Base-by-base conservation (phyloP, 2,888 invertebrate genomes). In the Neelides folsomi region DNA sequence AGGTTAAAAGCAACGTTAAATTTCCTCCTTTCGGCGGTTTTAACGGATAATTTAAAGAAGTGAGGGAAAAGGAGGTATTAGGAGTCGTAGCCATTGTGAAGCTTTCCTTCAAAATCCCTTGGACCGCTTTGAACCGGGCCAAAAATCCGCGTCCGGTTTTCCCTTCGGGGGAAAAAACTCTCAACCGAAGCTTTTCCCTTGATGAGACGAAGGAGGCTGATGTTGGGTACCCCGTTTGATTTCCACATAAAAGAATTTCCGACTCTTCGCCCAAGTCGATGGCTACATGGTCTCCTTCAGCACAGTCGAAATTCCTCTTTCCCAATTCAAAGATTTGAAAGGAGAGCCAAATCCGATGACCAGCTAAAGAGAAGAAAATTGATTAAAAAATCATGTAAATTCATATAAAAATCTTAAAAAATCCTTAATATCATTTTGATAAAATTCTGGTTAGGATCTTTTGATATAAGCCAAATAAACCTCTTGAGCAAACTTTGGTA, bases 291-390 rank as follows among this genome's bases (percentile, higher is more conserved):
- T 63, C 63, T 34, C 54, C 52, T 16, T 58, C 51, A 34, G 12
- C 47, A 47, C 59, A 63, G 19, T 60, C 52, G 35, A 41, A 10
- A 15, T 6, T 16, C 15, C 16, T 35, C 4, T 12, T 45, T 9
- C 65, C 66, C 46, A 67, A 58, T 43, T 66, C 66, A 49, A 67
- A 67, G 20, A 60, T 55, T 51, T 65, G 58, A 64, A 85, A 81
- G 70, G 82, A 80, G 42, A 84, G 71, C 77, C 82, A 83, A 7
- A 84, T 77, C 41, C 81, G 74, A 66, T 79, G 79, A 66, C 82
- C 82, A 50, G 76, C 74, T 43, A 64, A 9, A 59, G 60, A 55
- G 47, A 45, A 47, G 39, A 13, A n/a, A 34, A 46, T 19, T 13
- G 10, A 15, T 49, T 53, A 36, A 16, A 54, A 56, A 40, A 45